A percentile compares a stretch with the other conserved stretches of the same genome.
Evolutionary conservation across 2,113 vertebrate species (phyloP).

Genomic region (Myocastor coypus): DNA sequence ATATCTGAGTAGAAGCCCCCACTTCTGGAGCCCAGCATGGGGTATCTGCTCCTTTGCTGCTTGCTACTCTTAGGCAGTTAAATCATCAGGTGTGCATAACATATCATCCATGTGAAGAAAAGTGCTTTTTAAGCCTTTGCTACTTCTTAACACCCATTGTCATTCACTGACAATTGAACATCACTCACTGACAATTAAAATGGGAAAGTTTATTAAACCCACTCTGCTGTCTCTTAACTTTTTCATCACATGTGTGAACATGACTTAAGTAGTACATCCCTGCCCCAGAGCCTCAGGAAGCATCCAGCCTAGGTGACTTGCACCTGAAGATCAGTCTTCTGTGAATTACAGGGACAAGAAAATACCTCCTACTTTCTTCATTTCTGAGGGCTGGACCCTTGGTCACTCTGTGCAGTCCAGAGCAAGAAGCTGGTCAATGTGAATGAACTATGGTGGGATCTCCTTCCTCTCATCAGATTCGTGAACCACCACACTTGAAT

Average conservation of each 20-base stretch:
- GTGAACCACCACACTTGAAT: not conserved
- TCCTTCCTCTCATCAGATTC: not conserved
- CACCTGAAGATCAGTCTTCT: not conserved
- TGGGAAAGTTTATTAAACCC: not conserved
- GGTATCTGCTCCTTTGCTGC: not conserved
- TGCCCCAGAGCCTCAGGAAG: not conserved
- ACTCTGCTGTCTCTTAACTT: not conserved
- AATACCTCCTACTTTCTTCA: not conserved
- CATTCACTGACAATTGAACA: not conserved
- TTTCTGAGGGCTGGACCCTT: not conserved
- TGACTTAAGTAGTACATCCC: not conserved
- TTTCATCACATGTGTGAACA: not conserved
- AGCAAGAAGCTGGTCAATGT: not conserved
- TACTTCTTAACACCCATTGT: not conserved
- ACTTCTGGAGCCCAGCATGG: not conserved
- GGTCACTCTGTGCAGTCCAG: not conserved
- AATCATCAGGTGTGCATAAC: not conserved
- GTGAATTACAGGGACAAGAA: not conserved
- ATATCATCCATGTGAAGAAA: not conserved
- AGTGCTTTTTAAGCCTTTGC: not conserved
- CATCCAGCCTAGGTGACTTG: not conserved
- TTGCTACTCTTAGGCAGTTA: not conserved
- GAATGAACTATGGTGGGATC: too few species aligned
- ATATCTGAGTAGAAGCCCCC: not conserved
- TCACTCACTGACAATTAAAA: not conserved